Evolutionary conservation across 2,888 invertebrate species (phyloP).

Genomic region (Cylloceria caligata): DNA sequence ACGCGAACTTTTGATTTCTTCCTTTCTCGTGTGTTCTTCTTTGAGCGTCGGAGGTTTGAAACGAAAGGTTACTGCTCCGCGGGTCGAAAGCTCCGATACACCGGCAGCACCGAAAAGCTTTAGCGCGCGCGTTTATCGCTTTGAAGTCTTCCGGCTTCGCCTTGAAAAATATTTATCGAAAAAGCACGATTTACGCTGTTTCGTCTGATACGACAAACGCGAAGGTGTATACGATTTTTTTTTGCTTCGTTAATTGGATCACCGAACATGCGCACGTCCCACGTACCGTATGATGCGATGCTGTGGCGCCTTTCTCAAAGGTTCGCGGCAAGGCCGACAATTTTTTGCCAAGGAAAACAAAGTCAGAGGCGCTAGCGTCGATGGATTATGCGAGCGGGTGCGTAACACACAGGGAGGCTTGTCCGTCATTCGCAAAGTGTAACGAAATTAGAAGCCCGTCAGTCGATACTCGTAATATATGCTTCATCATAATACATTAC

Average conservation of each 20-base stretch:
- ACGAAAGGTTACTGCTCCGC: background rate
- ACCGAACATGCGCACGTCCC: background rate
- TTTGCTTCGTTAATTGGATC: slow-evolving; percentile 4
- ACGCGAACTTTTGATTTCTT: slow-evolving; percentile 62
- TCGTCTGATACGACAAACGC: background rate
- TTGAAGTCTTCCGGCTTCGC: slow-evolving; percentile 32
- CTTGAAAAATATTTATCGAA: slow-evolving; percentile 35
- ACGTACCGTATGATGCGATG: background rate
- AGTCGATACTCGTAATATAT: background rate
- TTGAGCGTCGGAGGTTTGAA: slow-evolving; percentile 28
- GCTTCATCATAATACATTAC: slow-evolving; percentile 27
- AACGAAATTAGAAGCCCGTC: slow-evolving; percentile 51
- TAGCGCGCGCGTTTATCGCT: slow-evolving; percentile 21
- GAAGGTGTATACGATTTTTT: no score
- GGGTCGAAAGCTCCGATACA: background rate
- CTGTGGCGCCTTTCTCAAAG: background rate
- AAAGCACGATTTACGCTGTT: background rate
- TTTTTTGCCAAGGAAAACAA: slow-evolving; percentile 55
- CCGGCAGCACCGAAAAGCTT: slow-evolving; percentile 8
- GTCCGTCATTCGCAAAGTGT: slow-evolving; percentile 20
- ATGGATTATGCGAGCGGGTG: slow-evolving; percentile 1
- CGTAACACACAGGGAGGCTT: slow-evolving; percentile 6
- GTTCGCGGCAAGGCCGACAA: background rate
- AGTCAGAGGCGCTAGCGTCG: slow-evolving; percentile 35
- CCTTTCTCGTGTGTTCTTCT: slow-evolving; percentile 6